Percentiles rank a stretch among this genome's conserved stretches.
Conservation (phyloP, 2,797 vertebrate genomes). For the Cossypha dichroa region DNA sequence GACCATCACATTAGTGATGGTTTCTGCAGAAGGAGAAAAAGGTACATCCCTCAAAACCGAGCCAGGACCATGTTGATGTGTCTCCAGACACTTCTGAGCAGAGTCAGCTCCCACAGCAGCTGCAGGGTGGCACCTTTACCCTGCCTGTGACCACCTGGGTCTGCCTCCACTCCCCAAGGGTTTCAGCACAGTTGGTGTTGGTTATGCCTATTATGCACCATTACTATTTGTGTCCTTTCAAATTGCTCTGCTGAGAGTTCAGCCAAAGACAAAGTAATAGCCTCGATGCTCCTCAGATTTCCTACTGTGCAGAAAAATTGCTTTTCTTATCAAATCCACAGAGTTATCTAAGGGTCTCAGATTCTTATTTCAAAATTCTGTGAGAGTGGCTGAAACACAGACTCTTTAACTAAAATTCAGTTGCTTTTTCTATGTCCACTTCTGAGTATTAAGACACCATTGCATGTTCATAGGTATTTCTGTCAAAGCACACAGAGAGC, state of each 20-base stretch:
- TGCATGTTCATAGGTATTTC: neutral
- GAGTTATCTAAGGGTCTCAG: neutral
- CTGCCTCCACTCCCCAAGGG: fast-evolving
- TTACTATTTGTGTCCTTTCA: neutral
- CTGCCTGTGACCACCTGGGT: neutral
- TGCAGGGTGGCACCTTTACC: fast-evolving
- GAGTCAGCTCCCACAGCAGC: neutral
- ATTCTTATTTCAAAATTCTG: neutral
- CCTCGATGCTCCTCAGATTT: neutral
- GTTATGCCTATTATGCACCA: neutral
- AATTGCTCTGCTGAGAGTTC: neutral
- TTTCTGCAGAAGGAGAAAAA: neutral
- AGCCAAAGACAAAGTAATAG: neutral
- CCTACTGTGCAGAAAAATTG: neutral
- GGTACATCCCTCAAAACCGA: neutral
- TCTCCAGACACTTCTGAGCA: neutral
- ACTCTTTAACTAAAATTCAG: neutral
- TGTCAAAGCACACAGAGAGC: neutral
- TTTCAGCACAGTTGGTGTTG: neutral
- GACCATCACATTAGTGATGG: neutral
- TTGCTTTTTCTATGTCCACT: neutral
- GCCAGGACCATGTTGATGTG: fast-evolving
- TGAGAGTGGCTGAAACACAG: neutral
- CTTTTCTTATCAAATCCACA: neutral
- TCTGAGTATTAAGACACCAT: neutral